Base-by-base conservation (phyloP, 2,797 vertebrate genomes). In the Eulemur rubriventer region DNA sequence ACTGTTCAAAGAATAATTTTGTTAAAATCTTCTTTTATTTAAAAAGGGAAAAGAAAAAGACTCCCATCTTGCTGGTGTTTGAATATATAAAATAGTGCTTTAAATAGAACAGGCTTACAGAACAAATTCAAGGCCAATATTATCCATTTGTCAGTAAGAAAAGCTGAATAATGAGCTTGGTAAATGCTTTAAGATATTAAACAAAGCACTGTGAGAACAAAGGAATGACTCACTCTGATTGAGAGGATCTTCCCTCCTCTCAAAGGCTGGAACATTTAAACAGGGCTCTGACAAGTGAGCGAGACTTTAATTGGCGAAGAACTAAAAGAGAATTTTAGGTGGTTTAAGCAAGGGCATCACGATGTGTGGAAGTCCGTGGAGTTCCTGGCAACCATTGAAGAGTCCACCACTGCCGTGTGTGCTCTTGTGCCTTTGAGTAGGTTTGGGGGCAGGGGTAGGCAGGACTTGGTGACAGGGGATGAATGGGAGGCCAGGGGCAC, bases 51-150 rank as follows among this genome's bases (percentile, higher is more conserved):
- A 43, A 78, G 63, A 50, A n/a, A 35, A 78, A 55, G 59, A 50
- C 33, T 89, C 43, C 28, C 35, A 7, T 55, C 16, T 65, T 92
- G 35, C 72, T 76, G 28, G 11, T 43, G 17, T 89, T 95, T 89
- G 86, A 91, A 61, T 85, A 67, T 91, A 96, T 76, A 61, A 91
- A 96, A 87, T 46, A 69, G 48, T 46, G 13, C 67, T 97, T 97
- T 87, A 86, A 96, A 33, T 93, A 63, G 75, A 89, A 81, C 41
- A 88, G 46, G 22, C 75, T 95, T 85, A 17, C 46, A 70, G 73
- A 80, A 43, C 94, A 94, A 81, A 67, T 88, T 70, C 65, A 93
- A 95, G 59, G 85, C n/a, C 59, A 76, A 1, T 69, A 13, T 22
- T 73, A 57, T 69, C 55, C 52, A 50, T 90, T 76, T 63, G 48